Evolutionary conservation across 2,113 vertebrate species (phyloP).

Genomic region (Saguinus midas): DNA sequence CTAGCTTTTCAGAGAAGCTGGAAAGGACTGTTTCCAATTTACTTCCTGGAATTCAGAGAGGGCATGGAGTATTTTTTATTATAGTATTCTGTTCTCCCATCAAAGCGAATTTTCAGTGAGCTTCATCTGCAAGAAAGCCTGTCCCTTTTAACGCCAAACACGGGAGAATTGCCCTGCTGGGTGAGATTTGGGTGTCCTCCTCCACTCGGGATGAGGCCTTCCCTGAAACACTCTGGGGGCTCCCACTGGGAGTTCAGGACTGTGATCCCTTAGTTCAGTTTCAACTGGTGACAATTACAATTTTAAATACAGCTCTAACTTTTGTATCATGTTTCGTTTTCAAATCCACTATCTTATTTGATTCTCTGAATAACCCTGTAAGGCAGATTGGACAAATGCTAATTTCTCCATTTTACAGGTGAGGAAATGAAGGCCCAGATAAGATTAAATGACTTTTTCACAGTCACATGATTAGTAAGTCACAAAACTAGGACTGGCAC

Average conservation of each 20-base stretch:
- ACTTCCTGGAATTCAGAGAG: conserved; percentile 73
- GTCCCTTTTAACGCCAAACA: neutral
- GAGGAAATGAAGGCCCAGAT: neutral
- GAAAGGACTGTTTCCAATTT: conserved; percentile 79
- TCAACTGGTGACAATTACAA: neutral
- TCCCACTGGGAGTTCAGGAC: neutral
- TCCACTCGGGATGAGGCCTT: neutral
- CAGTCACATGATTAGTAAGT: neutral
- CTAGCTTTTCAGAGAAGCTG: neutral
- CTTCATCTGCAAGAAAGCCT: neutral
- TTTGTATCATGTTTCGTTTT: neutral
- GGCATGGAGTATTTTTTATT: conserved; percentile 32
- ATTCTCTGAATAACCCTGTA: neutral
- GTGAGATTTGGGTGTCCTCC: neutral
- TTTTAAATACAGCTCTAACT: neutral
- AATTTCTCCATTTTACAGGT: neutral
- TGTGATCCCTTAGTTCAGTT: neutral
- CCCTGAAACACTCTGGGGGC: neutral
- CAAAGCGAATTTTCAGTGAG: conserved; percentile 23
- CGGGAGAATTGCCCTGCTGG: neutral
- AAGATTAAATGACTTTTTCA: neutral
- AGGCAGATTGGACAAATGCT: neutral
- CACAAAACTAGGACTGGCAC: neutral
- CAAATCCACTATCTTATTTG: neutral
- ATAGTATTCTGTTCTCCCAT: conserved; percentile 42